Percentiles rank a stretch among this genome's conserved stretches.
Evolutionary conservation across 2,797 vertebrate genomes (phyloP).

Genomic region (Acomys russatus): DNA sequence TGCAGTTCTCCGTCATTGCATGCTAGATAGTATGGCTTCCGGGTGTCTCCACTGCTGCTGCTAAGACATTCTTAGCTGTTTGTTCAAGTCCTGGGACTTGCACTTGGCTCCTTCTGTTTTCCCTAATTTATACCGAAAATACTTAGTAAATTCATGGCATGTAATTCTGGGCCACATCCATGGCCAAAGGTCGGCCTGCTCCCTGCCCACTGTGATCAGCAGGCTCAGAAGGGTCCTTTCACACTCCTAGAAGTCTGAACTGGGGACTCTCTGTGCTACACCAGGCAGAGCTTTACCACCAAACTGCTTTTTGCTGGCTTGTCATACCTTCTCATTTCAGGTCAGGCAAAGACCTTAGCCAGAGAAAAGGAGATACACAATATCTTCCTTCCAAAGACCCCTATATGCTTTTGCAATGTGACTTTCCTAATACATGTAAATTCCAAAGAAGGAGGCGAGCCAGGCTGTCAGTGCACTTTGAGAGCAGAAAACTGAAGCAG

Average conservation of each 20-base stretch:
- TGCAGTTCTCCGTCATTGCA: rapidly evolving
- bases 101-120: neutral
- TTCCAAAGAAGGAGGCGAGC: neutral
- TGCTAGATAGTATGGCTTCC: rapidly evolving
- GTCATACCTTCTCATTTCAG: neutral
- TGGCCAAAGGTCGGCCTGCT: neutral
- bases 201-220: neutral
- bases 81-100: neutral
- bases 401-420: rapidly evolving
- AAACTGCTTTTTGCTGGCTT: too few species aligned
- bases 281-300: neutral
- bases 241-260: neutral
- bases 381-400: neutral
- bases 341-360: neutral
- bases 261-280: neutral
- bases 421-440: neutral
- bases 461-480: too few species aligned
- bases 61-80: rapidly evolving
- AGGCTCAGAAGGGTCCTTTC: neutral
- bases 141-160: neutral
- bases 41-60: neutral
- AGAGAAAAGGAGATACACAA: neutral
- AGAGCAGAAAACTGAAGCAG: neutral
- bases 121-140: too few species aligned
- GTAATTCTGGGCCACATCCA: too few species aligned